phyloP scores from a whole-genome alignment of 1,140 invertebrate species.

The Platyscapa corneri region DNA sequence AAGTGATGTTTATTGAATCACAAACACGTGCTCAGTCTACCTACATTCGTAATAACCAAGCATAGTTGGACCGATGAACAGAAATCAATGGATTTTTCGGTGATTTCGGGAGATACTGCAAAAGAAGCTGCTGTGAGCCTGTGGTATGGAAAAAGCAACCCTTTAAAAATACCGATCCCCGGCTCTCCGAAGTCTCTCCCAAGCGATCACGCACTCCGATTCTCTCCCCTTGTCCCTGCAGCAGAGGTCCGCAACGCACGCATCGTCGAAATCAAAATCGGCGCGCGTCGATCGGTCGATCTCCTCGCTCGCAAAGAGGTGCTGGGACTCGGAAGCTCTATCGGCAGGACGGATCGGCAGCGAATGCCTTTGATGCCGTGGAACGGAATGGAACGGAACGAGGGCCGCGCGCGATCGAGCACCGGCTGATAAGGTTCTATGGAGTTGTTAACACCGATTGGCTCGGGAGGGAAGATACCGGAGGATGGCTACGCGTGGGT shows the following conservation, averaged over 20 bases:
- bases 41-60: too few species aligned
- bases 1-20: too few species aligned
- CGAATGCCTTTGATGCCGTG: constrained; percentile 15
- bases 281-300: neutral
- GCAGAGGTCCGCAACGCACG: neutral
- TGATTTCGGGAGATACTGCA: too few species aligned
- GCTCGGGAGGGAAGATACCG: constrained; percentile 10
- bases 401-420: constrained; percentile 6
- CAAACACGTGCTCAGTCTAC: too few species aligned
- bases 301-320: neutral
- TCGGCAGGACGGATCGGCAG: neutral
- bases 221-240: too few species aligned
- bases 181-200: too few species aligned
- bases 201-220: neutral
- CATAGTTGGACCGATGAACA: too few species aligned
- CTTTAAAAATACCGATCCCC: neutral
- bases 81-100: too few species aligned
- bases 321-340: neutral
- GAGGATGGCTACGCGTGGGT: too few species aligned
- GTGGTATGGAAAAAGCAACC: neutral
- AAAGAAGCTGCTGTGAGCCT: too few species aligned
- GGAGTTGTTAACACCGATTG: constrained; percentile 49
- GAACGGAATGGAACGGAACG: too few species aligned
- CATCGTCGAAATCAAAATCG: constrained; percentile 30
- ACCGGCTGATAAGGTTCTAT: constrained; percentile 37